Conservation (phyloP, 2,113 vertebrate genomes). For the Prochilodus magdalenae region DNA sequence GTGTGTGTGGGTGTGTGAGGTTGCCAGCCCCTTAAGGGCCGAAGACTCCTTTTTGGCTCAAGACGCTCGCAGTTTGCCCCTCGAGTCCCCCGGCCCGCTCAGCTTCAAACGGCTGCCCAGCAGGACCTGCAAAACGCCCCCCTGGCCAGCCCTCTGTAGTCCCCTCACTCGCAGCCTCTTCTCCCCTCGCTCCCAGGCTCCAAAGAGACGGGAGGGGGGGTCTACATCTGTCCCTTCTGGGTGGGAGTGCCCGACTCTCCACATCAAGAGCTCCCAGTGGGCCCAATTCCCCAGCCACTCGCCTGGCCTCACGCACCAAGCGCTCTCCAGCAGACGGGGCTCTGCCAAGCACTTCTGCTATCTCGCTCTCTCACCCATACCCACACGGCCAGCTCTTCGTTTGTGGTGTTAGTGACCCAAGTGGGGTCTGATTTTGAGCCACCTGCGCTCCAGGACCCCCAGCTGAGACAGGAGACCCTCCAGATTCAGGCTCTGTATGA, state of each 20-base stretch:
- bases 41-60: slow-evolving; percentile 1
- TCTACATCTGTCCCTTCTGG: slow-evolving; percentile 35
- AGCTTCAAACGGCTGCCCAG: slow-evolving; percentile 35
- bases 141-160: slow-evolving; percentile 23
- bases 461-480: not conserved
- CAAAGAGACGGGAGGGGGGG: not conserved
- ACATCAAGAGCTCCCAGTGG: slow-evolving; percentile 49
- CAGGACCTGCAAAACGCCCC: slow-evolving; percentile 6
- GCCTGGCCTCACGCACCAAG: slow-evolving; percentile 57
- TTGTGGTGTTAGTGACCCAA: not conserved
- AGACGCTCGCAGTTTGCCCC: not conserved
- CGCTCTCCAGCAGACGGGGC: slow-evolving; percentile 11
- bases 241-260: slow-evolving; percentile 18
- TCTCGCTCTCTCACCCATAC: slow-evolving; percentile 12
- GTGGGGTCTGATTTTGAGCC: not conserved
- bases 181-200: not conserved
- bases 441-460: not conserved
- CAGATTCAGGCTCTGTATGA: not conserved
- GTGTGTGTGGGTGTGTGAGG: slow-evolving; percentile 23
- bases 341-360: not conserved
- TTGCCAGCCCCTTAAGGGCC: slow-evolving; percentile 41
- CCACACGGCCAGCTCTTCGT: not conserved
- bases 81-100: slow-evolving; percentile 16
- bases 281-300: slow-evolving; percentile 53
- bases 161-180: slow-evolving; percentile 4